Base-by-base conservation (phyloP, 2,797 vertebrate genomes). In the Rhinophrynus dorsalis region DNA sequence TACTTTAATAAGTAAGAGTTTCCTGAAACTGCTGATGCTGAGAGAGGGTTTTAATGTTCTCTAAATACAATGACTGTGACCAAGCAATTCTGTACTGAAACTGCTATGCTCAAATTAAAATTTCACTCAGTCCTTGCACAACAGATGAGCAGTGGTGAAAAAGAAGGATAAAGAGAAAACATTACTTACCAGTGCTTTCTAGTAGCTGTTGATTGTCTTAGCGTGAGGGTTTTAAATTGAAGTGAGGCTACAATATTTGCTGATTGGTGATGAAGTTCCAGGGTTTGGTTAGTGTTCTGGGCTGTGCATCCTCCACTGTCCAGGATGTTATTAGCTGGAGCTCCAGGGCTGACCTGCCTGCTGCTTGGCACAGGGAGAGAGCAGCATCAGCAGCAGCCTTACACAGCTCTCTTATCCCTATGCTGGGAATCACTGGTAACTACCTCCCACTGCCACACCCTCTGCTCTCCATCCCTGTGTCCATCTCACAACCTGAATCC, bases 401-500 rank as follows among this genome's bases (percentile, higher is more conserved):
- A 52, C 21, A 23, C 37, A 60, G 57, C 32, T 60, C 38, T 26
- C 45, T 29, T 44, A 15, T 51, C 24, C n/a, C 47, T 15, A 26
- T 37, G 50, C 62, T 21, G 69, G 69, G 45, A 59, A 66, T 32
- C 35, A 51, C 44, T 58, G n/a, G 21, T 17, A 30, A 33, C 61
- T 44, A 27, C 69, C 69, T 73, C 62, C 62, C 62, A 59, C 45
- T 66, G 42, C 45, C 70, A 67, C 70, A 73, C 70, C 70, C 55
- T 73, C 70, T 60, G 3, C 24, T 24, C 54, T 48, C 11, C 29
- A 21, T n/a, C 32, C n/a, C 2, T 21, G 21, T 55, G 7, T 18
- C 70, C 56, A 40, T 55, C 37, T 72, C 33, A 13, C 1, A 72
- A 52, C 26, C 52, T 65, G 23, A n/a, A 55, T 55, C 42, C 45